Evolutionary conservation across 2,113 vertebrate genomes (phyloP), one percentile per base, ranked within the genome.

Genomic region (Sphaerodactylus townsendi): DNA sequence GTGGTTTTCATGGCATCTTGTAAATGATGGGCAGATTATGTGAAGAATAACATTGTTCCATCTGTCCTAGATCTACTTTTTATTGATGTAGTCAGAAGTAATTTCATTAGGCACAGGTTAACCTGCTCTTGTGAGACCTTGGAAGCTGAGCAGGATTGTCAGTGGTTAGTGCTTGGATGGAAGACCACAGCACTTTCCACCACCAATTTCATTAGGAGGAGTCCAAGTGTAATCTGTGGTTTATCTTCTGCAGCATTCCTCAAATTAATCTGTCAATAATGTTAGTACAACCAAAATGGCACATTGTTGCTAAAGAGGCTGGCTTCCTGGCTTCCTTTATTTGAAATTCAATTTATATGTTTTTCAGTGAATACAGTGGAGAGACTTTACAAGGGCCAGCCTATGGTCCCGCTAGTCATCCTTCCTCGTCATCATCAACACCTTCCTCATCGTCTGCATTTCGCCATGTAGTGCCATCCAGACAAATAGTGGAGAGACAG

Each of bases 401-500:
- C 0, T 97, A 95, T 87, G 96, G 95, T 87, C 92, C 96, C 84
- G 4, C 88, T 79, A 93, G 91, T 91, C 80, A 96, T 82, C 95
- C 97, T 84, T 91, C 98, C 72, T 91, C 97, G 93, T 85, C 97
- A 88, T 87, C 96, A 64, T 91, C 97, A 86, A 89, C 97, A 78
- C 95, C 98, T 0, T 91, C 97, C 69, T 97, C 97, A 53, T 95
- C 97, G 85, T 98, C 98, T 73, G 97, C 97, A 0, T 98, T 98
- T 95, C 98, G 97, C 93, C 97, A 98, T 0, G 94, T 97, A 93
- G 94, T 96, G 93, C 92, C 97, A 82, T 95, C 97, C 53, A 97
- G 98, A 94, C 98, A 97, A 92, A 98, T 99, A 86, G 96, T 99
- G 91, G 99, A 99, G 95, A 97, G 98, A 30, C 98, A 99, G 28